These are phyloP conservation scores for Lerista edwardsae DNA, from an alignment of 2,797 vertebrate genomes.

Conservation along the genomic window DNA sequence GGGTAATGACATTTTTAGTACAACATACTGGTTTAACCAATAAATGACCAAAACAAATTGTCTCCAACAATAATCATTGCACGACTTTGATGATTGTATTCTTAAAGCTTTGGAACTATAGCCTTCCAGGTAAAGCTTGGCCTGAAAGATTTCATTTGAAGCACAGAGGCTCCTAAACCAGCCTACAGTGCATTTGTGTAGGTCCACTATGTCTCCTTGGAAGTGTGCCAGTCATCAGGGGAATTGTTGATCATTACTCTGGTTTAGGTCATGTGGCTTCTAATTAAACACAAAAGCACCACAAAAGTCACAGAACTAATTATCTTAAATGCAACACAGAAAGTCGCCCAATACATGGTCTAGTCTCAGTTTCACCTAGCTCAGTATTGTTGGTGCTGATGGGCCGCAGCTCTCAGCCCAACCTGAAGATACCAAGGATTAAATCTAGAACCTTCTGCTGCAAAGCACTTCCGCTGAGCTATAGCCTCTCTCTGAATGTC, in stretches of 20 bases:
- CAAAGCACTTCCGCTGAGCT: no score
- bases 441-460: no score
- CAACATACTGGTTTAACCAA: neutral
- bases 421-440: no score
- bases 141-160: neutral
- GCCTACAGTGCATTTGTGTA: neutral
- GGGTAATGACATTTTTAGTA: neutral
- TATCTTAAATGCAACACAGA: neutral
- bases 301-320: neutral
- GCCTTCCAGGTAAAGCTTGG: neutral
- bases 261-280: neutral
- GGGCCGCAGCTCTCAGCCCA: no score
- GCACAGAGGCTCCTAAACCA: neutral
- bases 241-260: neutral
- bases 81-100: neutral
- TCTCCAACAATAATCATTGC: neutral
- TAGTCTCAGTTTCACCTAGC: no score
- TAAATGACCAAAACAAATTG: neutral
- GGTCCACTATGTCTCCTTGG: neutral
- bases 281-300: neutral
- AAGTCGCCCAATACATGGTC: no score
- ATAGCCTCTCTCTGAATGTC: neutral
- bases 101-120: neutral
- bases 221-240: neutral
- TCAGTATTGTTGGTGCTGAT: no score